Conservation (phyloP, 1,140 invertebrate genomes). For the Eriocheir sinensis region DNA sequence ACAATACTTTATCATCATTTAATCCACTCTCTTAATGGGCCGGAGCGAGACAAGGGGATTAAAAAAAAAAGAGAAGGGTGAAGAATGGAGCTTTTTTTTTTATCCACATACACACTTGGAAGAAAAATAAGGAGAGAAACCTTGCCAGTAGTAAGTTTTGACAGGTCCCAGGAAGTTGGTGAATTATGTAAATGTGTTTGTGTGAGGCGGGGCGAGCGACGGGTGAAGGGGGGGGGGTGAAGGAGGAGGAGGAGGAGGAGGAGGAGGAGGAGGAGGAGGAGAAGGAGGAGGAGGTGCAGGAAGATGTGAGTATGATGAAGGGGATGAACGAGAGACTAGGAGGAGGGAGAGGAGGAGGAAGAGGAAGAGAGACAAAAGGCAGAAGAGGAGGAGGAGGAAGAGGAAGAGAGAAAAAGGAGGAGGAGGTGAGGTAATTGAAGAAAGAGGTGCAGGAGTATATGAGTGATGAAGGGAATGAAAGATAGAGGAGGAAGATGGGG, state of each 20-base stretch:
- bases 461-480: too few species aligned
- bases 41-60: neutral
- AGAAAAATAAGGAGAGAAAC: neutral
- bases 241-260: neutral
- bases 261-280: neutral
- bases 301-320: too few species aligned
- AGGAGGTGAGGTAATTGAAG: neutral
- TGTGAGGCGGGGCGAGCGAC: neutral
- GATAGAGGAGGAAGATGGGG: too few species aligned
- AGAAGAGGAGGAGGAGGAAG: neutral
- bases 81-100: constrained; percentile 5
- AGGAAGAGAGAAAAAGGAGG: neutral
- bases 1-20: neutral
- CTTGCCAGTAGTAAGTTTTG: constrained; percentile 14
- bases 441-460: too few species aligned
- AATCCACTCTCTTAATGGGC: neutral
- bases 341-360: neutral
- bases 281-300: neutral
- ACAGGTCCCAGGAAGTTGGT: constrained; percentile 9
- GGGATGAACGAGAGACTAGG: neutral
- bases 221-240: neutral
- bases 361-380: neutral
- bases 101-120: constrained; percentile 6
- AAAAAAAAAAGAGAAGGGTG: neutral
- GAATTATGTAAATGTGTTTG: constrained; percentile 26